Evolutionary conservation across 2,113 vertebrate genomes (phyloP).

Genomic region (Leucoraja erinaceus): DNA sequence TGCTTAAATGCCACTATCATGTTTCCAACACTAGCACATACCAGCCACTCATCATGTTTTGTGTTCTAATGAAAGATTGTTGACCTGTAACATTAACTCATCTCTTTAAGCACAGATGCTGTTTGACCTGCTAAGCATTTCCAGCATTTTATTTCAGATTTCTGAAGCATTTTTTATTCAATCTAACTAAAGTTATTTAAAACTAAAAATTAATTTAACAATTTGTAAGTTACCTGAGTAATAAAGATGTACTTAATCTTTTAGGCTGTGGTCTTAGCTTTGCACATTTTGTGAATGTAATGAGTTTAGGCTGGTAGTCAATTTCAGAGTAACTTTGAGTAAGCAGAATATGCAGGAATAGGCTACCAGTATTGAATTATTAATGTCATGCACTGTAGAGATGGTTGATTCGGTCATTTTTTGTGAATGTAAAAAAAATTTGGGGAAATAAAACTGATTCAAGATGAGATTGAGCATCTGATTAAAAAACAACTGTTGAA

Average conservation of each 20-base stretch:
- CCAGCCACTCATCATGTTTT: no score
- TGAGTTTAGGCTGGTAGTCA: background rate
- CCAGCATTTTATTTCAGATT: no score
- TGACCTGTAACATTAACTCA: no score
- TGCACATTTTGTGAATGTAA: background rate
- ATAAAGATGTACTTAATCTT: background rate
- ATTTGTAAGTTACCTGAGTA: background rate
- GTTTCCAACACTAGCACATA: no score
- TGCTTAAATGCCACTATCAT: no score
- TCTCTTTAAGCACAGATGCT: no score
- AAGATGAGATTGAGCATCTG: background rate
- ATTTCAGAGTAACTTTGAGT: constrained; percentile 12
- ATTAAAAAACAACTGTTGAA: background rate
- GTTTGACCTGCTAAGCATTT: no score
- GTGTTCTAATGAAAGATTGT: no score
- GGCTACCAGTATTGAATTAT: background rate
- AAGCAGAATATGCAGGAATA: background rate
- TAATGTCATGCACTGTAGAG: background rate
- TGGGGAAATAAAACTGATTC: background rate
- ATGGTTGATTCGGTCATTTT: background rate
- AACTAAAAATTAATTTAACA: background rate
- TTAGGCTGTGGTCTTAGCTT: background rate
- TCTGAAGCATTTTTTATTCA: no score
- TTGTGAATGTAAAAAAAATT: background rate
- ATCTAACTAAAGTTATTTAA: background rate